Conservation (phyloP, 2,113 vertebrate genomes). For the Gadus chalcogrammus region DNA sequence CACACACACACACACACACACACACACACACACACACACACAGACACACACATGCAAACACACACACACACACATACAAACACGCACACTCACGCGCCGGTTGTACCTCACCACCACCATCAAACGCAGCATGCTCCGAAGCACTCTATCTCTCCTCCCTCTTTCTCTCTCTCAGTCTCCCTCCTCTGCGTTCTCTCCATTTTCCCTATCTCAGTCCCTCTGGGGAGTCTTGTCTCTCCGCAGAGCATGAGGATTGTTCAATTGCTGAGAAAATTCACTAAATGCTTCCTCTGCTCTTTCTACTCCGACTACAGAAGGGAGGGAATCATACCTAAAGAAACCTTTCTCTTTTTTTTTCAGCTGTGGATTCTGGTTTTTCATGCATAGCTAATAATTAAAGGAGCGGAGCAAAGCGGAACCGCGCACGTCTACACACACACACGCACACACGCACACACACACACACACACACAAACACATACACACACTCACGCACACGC, state of each 20-base stretch:
- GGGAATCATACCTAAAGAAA: conserved; percentile 51
- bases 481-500: conserved; percentile 9
- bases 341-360: conserved; percentile 36
- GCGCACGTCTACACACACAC: conserved; percentile 10
- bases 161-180: conserved; percentile 29
- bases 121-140: conserved; percentile 51
- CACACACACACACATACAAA: conserved; percentile 23
- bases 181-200: conserved; percentile 46
- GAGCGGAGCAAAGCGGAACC: conserved; percentile 44
- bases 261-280: conserved; percentile 76
- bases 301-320: conserved; percentile 33
- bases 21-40: conserved; percentile 25
- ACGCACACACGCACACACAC: conserved; percentile 7
- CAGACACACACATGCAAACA: conserved; percentile 29
- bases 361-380: conserved; percentile 68
- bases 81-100: not conserved
- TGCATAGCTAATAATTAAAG: conserved; percentile 73
- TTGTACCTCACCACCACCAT: conserved; percentile 53
- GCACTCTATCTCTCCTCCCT: conserved; percentile 40
- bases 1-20: conserved; percentile 35
- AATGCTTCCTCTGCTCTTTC: conserved; percentile 62
- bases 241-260: conserved; percentile 66
- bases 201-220: conserved; percentile 48
- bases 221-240: conserved; percentile 60
- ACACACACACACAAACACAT: conserved; percentile 13